These are phyloP conservation scores for Trissonchulus latispiculum DNA, from an alignment of 2,888 invertebrate species.

Conservation along the genomic window DNA sequence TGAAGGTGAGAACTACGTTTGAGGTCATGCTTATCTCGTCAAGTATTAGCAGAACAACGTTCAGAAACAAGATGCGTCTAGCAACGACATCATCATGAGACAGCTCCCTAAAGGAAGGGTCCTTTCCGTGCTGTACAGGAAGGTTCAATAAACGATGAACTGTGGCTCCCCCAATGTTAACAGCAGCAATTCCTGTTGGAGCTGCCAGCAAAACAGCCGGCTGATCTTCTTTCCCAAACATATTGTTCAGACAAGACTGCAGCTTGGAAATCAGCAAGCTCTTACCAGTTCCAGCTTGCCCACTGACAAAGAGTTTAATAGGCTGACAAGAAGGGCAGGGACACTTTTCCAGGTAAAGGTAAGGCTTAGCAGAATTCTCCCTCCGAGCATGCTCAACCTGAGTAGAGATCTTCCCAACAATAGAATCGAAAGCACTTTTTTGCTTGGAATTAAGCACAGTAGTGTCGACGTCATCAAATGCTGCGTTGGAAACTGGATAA, in stretches of 20 bases:
- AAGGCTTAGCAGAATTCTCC: no score
- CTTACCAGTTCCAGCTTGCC: conserved; percentile 8
- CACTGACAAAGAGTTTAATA: conserved; percentile 4
- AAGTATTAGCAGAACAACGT: background rate
- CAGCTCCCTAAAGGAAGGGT: background rate
- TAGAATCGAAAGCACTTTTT: no score
- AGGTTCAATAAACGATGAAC: background rate
- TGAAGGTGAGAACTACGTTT: background rate
- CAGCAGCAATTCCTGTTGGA: background rate
- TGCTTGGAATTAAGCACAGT: no score
- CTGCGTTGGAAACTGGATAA: no score
- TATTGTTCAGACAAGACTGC: background rate
- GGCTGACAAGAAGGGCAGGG: no score
- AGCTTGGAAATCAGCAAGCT: background rate
- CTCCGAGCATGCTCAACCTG: no score
- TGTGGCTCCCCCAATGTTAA: background rate
- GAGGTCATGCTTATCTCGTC: background rate
- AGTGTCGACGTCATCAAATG: no score
- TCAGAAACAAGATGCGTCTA: background rate
- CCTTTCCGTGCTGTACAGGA: background rate
- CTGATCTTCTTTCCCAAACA: background rate
- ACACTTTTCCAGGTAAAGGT: no score
- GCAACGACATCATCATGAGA: background rate
- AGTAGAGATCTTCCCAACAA: no score
- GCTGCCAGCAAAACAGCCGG: background rate